phyloP scores from a whole-genome alignment of 2,113 vertebrate species.

The Herpetotheres cachinnans region DNA sequence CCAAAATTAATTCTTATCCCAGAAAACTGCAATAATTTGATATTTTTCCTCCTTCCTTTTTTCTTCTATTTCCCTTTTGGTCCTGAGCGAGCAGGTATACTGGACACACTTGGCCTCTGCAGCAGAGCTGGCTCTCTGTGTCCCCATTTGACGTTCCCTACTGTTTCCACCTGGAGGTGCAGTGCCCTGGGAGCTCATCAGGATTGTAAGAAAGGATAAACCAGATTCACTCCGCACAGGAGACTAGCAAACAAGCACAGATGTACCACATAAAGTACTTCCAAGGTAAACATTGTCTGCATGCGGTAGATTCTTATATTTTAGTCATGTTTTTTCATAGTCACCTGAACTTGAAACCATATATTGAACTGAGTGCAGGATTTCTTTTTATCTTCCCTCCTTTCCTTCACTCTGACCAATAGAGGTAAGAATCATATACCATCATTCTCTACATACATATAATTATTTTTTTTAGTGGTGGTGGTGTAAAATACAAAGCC shows the following conservation, averaged over 20 bases:
- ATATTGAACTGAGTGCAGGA: neutral
- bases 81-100: neutral
- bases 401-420: neutral
- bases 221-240: neutral
- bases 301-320: neutral
- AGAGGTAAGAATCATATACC: neutral
- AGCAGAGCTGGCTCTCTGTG: neutral
- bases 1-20: neutral
- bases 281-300: neutral
- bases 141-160: fast-evolving
- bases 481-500: neutral
- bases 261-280: neutral
- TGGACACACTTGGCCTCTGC: neutral
- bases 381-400: neutral
- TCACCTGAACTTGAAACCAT: neutral
- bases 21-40: neutral
- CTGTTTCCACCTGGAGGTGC: neutral
- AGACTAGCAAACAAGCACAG: neutral
- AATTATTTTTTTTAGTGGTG: too few species aligned
- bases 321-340: neutral
- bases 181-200: neutral
- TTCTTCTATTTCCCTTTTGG: neutral
- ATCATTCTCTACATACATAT: neutral
- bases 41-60: neutral
- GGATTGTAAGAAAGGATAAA: neutral